Conservation (phyloP, 2,797 vertebrate species). For the Tragelaphus eurycerus region DNA sequence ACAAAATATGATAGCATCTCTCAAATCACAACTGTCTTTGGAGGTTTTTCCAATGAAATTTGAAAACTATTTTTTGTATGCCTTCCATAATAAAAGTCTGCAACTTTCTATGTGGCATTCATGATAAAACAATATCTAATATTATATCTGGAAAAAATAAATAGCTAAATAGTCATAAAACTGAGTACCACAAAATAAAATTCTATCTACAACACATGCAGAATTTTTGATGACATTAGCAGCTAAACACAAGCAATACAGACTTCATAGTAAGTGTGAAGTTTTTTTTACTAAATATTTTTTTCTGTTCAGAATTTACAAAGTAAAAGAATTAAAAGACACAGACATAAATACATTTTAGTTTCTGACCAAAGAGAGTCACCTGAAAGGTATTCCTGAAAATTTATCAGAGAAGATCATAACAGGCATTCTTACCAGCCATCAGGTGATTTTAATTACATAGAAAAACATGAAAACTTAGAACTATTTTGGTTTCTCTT, state of each 20-base stretch:
- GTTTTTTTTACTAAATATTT: background rate
- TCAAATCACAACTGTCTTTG: background rate
- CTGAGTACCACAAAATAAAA: background rate
- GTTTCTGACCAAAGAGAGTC: background rate
- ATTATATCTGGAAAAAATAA: background rate
- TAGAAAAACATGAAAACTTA: background rate
- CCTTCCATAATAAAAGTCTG: background rate
- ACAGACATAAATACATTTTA: background rate
- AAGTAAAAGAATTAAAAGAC: background rate
- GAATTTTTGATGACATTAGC: background rate
- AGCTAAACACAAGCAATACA: background rate
- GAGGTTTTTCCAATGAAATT: background rate
- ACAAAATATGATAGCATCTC: background rate
- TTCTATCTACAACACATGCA: background rate
- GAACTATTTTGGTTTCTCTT: background rate
- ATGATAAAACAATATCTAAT: background rate
- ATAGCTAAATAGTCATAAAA: background rate
- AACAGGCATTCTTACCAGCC: background rate
- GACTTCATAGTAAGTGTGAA: background rate
- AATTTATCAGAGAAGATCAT: background rate
- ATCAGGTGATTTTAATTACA: background rate
- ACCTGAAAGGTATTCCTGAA: background rate
- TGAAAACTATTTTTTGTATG: background rate
- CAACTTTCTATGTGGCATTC: background rate
- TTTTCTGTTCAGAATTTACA: background rate